These are phyloP conservation scores for Alitta virens DNA, from an alignment of 2,888 invertebrate species.

Conservation along the genomic window DNA sequence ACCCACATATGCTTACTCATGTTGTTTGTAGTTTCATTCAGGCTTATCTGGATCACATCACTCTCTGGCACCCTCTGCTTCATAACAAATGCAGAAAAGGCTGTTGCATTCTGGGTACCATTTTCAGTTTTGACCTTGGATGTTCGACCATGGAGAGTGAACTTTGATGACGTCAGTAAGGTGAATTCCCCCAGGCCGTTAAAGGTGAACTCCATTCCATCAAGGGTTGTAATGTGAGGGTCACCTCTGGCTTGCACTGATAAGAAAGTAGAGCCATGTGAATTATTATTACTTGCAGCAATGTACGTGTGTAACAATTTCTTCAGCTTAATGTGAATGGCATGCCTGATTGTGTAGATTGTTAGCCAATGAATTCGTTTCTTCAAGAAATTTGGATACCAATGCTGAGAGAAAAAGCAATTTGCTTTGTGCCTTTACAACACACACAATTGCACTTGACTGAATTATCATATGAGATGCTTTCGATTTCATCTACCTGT, in stretches of 20 bases:
- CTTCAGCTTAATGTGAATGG: too few relatives aligned
- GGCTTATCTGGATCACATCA: neutral
- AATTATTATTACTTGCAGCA: too few relatives aligned
- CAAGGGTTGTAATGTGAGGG: conserved; percentile 31
- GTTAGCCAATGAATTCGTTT: too few relatives aligned
- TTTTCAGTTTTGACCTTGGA: neutral
- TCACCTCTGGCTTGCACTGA: conserved; percentile 26
- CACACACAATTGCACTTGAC: too few relatives aligned
- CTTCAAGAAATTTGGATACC: too few relatives aligned
- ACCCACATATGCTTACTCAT: too few relatives aligned
- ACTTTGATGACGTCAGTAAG: conserved; percentile 14
- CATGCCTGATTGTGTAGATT: too few relatives aligned
- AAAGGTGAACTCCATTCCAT: conserved; percentile 31
- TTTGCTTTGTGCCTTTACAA: too few relatives aligned
- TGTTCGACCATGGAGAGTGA: conserved; percentile 20
- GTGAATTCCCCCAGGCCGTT: conserved; percentile 34
- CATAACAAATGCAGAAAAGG: conserved; percentile 20
- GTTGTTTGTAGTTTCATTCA: neutral
- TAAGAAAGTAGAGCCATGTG: neutral
- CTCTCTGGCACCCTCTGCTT: conserved; percentile 1
- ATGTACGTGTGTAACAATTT: too few relatives aligned
- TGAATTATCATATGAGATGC: too few relatives aligned
- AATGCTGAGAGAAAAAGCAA: too few relatives aligned
- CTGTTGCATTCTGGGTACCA: conserved; percentile 13
- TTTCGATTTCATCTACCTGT: too few relatives aligned